Percentiles rank a stretch among this genome's conserved stretches.
Evolutionary conservation across 2,113 vertebrate genomes (phyloP).

Genomic region (Bettongia penicillata): DNA sequence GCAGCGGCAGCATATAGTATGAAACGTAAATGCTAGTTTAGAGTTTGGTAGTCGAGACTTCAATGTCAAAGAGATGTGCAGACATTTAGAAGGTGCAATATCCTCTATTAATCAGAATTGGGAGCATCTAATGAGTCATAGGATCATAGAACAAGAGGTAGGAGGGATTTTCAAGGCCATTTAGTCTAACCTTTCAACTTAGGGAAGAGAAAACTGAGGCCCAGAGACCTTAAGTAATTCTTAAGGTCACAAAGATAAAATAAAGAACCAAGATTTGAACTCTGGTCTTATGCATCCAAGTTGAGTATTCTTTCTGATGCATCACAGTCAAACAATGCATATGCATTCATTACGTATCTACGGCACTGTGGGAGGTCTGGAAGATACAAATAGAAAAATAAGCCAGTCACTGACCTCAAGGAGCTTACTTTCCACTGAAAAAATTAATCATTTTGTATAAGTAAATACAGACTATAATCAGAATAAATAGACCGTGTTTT

Average conservation of each 20-base stretch:
- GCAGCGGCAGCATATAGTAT: not conserved
- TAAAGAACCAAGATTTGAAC: not conserved
- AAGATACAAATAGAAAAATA: not conserved
- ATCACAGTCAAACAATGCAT: not conserved
- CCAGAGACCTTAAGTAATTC: not conserved
- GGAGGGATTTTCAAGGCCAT: not conserved
- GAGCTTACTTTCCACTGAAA: not conserved
- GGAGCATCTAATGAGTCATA: not conserved
- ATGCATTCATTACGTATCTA: not conserved
- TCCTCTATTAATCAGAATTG: not conserved
- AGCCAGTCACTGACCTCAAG: not conserved
- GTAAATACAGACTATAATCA: not conserved
- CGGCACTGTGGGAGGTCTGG: not conserved
- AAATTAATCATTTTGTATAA: not conserved
- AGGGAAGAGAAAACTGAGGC: not conserved
- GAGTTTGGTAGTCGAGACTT: constrained; percentile 23
- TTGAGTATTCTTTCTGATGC: not conserved
- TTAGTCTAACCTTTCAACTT: not conserved
- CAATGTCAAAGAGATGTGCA: not conserved
- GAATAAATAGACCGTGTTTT: not conserved
- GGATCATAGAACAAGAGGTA: not conserved
- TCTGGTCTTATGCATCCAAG: not conserved
- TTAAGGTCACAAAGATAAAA: not conserved
- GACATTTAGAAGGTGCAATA: not conserved
- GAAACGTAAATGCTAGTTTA: not conserved